Evolutionary conservation across 2,797 vertebrate genomes (phyloP).

Genomic region (Brachymystax lenok): DNA sequence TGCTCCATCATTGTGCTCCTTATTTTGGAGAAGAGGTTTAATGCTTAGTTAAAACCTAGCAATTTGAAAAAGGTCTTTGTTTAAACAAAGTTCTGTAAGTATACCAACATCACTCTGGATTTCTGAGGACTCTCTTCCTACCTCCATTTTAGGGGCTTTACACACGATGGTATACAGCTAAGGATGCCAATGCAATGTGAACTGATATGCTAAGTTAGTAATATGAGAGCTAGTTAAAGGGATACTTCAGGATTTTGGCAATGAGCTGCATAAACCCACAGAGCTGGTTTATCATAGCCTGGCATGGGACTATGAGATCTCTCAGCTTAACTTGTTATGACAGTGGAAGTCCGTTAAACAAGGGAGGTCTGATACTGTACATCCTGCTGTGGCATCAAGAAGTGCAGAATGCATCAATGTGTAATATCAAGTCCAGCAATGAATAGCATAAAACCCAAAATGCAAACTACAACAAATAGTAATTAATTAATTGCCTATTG

Average conservation of each 20-base stretch:
- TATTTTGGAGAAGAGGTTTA: conserved; percentile 48
- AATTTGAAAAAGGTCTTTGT: conserved; percentile 70
- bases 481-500: conserved; percentile 40
- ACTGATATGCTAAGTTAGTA: not conserved
- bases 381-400: conserved; percentile 34
- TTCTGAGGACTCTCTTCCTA: conserved; percentile 23
- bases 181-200: not conserved
- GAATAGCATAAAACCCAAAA: conserved; percentile 35
- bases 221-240: not conserved
- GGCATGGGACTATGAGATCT: conserved; percentile 26
- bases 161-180: not conserved
- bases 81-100: conserved; percentile 29
- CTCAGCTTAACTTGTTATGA: conserved; percentile 19
- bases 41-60: conserved; percentile 48
- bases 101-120: conserved; percentile 26
- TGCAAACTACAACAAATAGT: not conserved
- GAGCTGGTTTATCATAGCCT: conserved; percentile 30
- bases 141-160: not conserved
- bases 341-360: conserved; percentile 27
- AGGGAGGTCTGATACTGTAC: conserved; percentile 26
- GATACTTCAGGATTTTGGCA: no score
- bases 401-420: conserved; percentile 18
- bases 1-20: conserved; percentile 69
- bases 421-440: conserved; percentile 19
- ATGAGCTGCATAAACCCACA: conserved; percentile 32